Base-by-base conservation (phyloP, 2,113 vertebrate genomes). In the Cyprinodon brontotheroides region DNA sequence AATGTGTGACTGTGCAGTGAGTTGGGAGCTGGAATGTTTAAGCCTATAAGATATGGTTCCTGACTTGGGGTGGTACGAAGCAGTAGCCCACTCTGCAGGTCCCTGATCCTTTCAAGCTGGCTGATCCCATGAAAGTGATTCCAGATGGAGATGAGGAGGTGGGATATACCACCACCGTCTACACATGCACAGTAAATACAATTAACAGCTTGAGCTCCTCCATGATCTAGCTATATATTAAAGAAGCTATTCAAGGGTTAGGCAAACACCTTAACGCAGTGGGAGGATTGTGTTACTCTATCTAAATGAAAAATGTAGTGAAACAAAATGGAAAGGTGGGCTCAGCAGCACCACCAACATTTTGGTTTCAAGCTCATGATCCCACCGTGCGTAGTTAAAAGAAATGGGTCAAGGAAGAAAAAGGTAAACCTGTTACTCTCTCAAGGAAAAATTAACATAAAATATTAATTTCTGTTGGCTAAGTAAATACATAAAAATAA, bases 111-210 rank as follows among this genome's bases (percentile, higher is more conserved):
- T 92, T 86, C 86, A 91, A 92, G 77, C 86, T 67, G 77, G 84
- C 87, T 92, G 88, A 94, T 90, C 87, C 92, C 85, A 69, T 74
- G 75, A 85, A 91, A 94, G 90, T 90, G 88, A 84, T 92, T 91
- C 93, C 93, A 94, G 91, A 94, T 94, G 93, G 82, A 72, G 68
- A 78, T 61, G 57, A 68, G 79, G 74, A 88, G 89, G 88, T 86
- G 90, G 87, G 89, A 92, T 91, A 82, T 78, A 84, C 76, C 83
- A 67, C 61, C 86, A 68, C 81, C 11, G 50, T 79, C 87, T 84
- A 20, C 73, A 74, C 80, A 86, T 82, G 91, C 92, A 89, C 85
- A 87, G 92, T 81, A 84, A 86, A 91, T 87, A 91, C 84, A 92
- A 93, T 94, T 92, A 92, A 92, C 89, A 87, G 86, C 83, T 72